Conservation (phyloP, 2,888 invertebrate species). For the Morpho helenor region DNA sequence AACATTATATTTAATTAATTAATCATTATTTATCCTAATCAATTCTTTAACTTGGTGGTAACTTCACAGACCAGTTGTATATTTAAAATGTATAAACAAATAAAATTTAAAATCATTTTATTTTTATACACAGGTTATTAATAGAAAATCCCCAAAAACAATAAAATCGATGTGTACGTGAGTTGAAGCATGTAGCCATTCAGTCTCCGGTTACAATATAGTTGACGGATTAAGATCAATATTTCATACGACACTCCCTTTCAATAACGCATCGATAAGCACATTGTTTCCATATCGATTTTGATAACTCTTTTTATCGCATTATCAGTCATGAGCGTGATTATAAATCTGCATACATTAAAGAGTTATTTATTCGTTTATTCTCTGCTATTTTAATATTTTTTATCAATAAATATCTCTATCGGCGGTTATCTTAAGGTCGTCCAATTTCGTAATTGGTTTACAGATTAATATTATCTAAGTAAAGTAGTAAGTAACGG, state of each 20-base stretch:
- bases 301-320: constrained; percentile 16
- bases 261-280: constrained; percentile 21
- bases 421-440: not conserved
- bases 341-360: not conserved
- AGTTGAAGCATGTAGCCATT: constrained; percentile 24
- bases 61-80: no score
- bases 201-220: constrained; percentile 12
- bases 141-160: not conserved
- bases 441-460: not conserved
- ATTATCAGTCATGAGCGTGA: constrained; percentile 9
- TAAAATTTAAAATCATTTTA: no score
- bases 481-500: no score
- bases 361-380: not conserved
- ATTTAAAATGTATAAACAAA: no score
- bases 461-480: no score
- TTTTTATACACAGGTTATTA: no score
- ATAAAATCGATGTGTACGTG: constrained; percentile 28
- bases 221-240: constrained; percentile 28
- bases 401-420: not conserved
- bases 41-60: no score
- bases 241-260: constrained; percentile 23
- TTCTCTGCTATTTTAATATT: not conserved
- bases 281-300: constrained; percentile 23
- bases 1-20: no score
- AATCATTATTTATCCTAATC: no score